A percentile compares a stretch with the other conserved stretches of the same genome.
Evolutionary conservation across 2,888 invertebrate species (phyloP).

Genomic region (Eugnorisma glareosa): DNA sequence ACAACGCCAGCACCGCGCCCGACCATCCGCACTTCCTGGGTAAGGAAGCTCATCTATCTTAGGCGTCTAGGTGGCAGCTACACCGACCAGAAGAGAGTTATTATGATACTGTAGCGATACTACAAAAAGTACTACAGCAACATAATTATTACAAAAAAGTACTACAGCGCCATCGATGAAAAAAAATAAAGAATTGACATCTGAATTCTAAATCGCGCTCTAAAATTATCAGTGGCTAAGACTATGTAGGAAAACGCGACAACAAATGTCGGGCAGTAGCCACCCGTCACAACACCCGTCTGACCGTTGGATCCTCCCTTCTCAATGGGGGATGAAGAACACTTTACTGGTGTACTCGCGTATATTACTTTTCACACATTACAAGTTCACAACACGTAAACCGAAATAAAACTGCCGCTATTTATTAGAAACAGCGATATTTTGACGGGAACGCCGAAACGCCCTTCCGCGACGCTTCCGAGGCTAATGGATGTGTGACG

Average conservation of each 20-base stretch:
- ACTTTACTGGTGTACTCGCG: neutral
- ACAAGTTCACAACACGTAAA: neutral
- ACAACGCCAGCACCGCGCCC: slow-evolving; percentile 91
- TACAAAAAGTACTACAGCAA: no score
- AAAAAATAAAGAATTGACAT: no score
- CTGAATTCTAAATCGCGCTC: no score
- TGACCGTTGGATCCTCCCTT: no score
- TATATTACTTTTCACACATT: neutral
- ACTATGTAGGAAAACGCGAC: no score
- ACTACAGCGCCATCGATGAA: no score
- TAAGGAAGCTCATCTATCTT: slow-evolving; percentile 32
- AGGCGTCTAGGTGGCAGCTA: neutral
- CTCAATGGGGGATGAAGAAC: neutral
- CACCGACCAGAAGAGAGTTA: neutral
- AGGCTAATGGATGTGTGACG: neutral
- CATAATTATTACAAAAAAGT: no score
- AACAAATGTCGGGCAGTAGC: no score
- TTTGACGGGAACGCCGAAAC: neutral
- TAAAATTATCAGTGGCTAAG: no score
- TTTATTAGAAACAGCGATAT: neutral
- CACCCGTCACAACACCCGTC: no score
- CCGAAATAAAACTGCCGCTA: neutral
- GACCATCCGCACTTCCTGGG: slow-evolving; percentile 92
- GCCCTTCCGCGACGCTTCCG: neutral
- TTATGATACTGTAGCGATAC: no score